These are phyloP conservation scores for Bolborhynchus lineola DNA, from an alignment of 2,113 vertebrate species.

Conservation along the genomic window DNA sequence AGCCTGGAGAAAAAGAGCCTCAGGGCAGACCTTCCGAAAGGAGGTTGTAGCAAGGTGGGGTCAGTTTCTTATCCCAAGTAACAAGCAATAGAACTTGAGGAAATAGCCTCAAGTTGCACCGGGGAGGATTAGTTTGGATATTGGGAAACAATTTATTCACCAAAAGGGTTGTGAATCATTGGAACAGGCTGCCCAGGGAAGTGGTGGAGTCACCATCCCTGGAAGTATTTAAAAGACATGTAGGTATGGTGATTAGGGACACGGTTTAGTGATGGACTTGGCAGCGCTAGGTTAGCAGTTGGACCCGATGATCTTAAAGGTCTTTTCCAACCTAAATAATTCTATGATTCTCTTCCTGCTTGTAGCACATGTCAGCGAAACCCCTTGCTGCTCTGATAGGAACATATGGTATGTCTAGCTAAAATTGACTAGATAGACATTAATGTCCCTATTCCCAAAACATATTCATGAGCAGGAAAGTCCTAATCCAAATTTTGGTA, in stretches of 20 bases:
- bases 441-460: neutral
- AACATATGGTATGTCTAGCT: neutral
- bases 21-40: neutral
- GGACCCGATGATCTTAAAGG: neutral
- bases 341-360: neutral
- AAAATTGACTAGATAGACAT: neutral
- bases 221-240: neutral
- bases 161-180: neutral
- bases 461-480: neutral
- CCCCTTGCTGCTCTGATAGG: neutral
- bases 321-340: neutral
- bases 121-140: neutral
- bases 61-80: neutral
- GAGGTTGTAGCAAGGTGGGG: neutral
- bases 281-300: neutral
- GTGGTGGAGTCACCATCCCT: neutral
- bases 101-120: neutral
- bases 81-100: fast-evolving
- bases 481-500: neutral
- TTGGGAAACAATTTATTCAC: neutral
- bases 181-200: neutral
- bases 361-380: neutral
- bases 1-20: neutral
- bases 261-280: neutral
- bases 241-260: neutral